Conservation (phyloP, 2,113 vertebrate genomes). For the Burhinus bistriatus region DNA sequence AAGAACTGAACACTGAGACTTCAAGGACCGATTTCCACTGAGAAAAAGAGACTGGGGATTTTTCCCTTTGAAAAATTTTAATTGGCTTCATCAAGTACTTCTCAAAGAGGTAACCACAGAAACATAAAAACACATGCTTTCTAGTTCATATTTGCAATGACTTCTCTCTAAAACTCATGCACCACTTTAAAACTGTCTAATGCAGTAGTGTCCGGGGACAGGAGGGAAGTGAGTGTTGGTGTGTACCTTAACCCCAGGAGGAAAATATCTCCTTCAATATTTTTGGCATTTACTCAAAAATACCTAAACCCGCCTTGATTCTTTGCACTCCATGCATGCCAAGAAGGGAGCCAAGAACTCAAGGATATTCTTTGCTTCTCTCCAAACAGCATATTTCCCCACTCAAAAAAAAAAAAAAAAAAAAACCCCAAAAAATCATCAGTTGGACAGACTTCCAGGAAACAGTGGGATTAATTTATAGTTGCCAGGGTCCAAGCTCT, state of each 20-base stretch:
- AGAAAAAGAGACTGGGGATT: background rate
- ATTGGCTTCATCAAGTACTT: background rate
- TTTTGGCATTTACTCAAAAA: conserved; percentile 18
- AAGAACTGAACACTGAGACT: background rate
- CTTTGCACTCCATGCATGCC: background rate
- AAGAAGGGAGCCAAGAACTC: conserved; percentile 18
- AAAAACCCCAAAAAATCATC: background rate
- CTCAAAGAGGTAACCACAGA: background rate
- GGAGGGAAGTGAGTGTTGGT: background rate
- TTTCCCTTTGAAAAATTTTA: background rate
- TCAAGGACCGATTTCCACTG: background rate
- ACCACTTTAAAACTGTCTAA: background rate
- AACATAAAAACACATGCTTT: background rate
- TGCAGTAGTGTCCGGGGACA: background rate
- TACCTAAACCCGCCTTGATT: background rate
- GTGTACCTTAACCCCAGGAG: background rate
- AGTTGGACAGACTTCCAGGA: conserved; percentile 19
- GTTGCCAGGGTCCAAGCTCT: background rate
- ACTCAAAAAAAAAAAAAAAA: background rate
- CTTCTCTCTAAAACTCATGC: background rate
- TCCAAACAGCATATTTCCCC: background rate
- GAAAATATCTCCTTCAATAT: conserved; percentile 5
- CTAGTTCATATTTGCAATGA: background rate
- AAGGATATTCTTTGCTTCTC: background rate
- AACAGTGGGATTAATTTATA: background rate